Percentiles rank a stretch among this genome's conserved stretches.
Conservation (phyloP, 2,888 invertebrate species). For the Patella pellucida region DNA sequence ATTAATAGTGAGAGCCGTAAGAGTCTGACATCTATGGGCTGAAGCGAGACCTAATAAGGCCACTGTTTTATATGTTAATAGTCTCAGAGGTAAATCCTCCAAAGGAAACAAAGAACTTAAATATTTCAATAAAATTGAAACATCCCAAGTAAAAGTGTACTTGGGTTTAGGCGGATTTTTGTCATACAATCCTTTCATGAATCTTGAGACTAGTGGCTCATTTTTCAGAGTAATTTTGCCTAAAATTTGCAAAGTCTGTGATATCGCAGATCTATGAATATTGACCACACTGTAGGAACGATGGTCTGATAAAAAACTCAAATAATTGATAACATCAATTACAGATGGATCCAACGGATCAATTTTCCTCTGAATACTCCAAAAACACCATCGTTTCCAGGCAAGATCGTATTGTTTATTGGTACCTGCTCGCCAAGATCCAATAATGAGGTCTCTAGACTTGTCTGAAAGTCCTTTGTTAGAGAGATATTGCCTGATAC, state of each 20-base stretch:
- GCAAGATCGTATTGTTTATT: constrained; percentile 6
- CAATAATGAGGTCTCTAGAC: neutral
- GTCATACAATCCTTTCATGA: neutral
- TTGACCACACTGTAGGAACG: neutral
- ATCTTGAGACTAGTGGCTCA: neutral
- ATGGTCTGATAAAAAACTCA: neutral
- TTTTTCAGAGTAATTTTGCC: neutral
- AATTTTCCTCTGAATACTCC: neutral
- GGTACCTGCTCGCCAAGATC: neutral
- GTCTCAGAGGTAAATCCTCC: no score
- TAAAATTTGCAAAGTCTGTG: neutral
- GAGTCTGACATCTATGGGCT: no score
- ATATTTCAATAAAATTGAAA: no score
- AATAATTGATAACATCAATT: neutral
- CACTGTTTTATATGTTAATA: no score
- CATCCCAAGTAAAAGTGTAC: no score
- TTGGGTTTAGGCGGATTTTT: no score
- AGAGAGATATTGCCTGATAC: neutral
- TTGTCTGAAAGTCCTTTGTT: neutral
- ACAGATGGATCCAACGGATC: constrained; percentile 4
- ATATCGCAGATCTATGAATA: neutral
- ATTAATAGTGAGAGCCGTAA: no score
- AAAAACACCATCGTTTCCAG: neutral
- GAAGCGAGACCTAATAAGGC: no score
- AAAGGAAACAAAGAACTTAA: no score